A percentile compares a stretch with the other conserved stretches of the same genome.
Conservation (phyloP, 2,113 vertebrate species). For the Aptenodytes patagonicus region DNA sequence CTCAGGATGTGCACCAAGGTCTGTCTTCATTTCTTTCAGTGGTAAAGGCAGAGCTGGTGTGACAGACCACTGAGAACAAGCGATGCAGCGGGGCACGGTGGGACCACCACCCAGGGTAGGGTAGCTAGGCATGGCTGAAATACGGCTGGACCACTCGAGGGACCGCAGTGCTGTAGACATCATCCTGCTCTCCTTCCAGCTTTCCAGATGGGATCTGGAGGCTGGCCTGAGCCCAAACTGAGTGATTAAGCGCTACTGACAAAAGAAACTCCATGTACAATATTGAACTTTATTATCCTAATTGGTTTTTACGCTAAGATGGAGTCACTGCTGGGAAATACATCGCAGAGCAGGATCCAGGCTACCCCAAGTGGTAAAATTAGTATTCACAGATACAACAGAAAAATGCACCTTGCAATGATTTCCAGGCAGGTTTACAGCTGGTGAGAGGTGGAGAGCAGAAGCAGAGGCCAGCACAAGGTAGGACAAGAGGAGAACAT, state of each 20-base stretch:
- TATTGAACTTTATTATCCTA: neutral
- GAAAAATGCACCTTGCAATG: neutral
- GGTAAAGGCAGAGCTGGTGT: neutral
- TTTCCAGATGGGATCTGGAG: neutral
- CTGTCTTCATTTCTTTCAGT: neutral
- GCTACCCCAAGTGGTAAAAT: neutral
- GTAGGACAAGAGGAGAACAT: neutral
- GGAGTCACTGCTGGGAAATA: neutral
- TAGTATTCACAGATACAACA: neutral
- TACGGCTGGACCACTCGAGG: rapidly evolving
- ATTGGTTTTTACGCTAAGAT: neutral
- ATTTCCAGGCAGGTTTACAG: neutral
- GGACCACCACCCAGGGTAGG: neutral
- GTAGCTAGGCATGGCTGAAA: neutral
- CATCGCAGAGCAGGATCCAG: neutral
- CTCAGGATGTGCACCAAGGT: neutral
- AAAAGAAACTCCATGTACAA: neutral
- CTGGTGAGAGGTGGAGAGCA: neutral
- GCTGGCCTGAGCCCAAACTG: neutral
- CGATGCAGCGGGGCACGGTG: rapidly evolving
- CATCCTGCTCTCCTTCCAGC: neutral
- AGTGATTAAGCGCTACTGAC: neutral
- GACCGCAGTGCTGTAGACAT: neutral
- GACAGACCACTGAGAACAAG: neutral
- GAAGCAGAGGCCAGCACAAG: neutral